Conservation (phyloP, 37 sponge, comb jelly and placozoan species). For the Hormiphora californensis region DNA sequence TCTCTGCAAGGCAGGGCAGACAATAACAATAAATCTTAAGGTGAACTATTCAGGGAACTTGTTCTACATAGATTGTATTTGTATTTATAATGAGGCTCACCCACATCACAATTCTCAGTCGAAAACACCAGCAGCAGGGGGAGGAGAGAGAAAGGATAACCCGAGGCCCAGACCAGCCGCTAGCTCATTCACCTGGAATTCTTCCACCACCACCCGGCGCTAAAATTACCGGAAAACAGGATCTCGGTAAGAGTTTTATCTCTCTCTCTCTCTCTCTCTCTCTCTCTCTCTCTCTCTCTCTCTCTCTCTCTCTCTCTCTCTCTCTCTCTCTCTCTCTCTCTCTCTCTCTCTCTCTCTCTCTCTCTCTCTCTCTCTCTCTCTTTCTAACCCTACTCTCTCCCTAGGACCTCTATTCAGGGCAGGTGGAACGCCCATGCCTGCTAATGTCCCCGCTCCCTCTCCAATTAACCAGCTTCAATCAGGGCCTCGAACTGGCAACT, state of each 20-base stretch:
- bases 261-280: neutral
- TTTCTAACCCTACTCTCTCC: neutral
- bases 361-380: neutral
- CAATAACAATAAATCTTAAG: conserved; percentile 59
- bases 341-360: neutral
- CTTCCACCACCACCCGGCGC: conserved; percentile 26
- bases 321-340: neutral
- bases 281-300: neutral
- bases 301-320: neutral
- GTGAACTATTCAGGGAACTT: no score
- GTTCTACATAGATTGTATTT: no score
- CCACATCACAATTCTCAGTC: no score
- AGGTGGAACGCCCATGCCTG: conserved; percentile 27
- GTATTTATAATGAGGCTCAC: no score
- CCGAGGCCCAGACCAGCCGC: no score
- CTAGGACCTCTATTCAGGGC: conserved; percentile 2
- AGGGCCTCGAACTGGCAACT: conserved; percentile 1
- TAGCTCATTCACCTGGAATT: no score
- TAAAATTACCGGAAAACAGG: conserved; percentile 19
- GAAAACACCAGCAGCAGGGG: no score
- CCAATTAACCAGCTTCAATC: neutral
- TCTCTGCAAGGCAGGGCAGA: conserved; percentile 82
- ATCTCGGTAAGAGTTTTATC: neutral
- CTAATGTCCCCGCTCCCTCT: conserved; percentile 8
- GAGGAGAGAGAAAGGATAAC: no score